Base-by-base conservation (phyloP, 1,140 invertebrate species). In the Sitodiplosis mosellana region DNA sequence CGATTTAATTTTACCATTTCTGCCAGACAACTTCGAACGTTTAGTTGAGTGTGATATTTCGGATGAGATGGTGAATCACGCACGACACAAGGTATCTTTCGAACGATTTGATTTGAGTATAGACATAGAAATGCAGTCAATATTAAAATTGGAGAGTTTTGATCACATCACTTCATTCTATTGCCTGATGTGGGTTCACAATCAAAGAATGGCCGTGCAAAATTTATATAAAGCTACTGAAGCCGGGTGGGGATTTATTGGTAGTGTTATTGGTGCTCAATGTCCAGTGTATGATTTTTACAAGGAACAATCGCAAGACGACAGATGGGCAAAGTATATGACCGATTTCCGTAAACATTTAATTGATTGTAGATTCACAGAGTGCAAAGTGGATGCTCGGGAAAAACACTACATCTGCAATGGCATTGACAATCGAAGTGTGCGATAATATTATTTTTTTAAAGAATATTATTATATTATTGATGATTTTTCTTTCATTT, bases 1-100 rank as follows among this genome's bases (percentile, higher is more conserved):
- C 12, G 69, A 77, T 19, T 60, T 85, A n/a, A 62, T 88, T 10
- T 60, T 76, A 42, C 77, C 76, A 1, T 65, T 70, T 49, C 54
- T 87, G n/a, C 76, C 80, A 0, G 53, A 57, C 2, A 60, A 67
- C 11, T 69, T 65, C 11, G 56, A 60, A 2, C 61, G 60, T 45
- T 43, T 78, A 2, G 53, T 76, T 2, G 82, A 79, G 11, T 71
- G 72, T 1, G 83, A 87, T 53, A 71, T 82, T 45, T 84, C 80
- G 12, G 65, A 72, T 12, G 65, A 74, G 44, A 86, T 87, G 81
- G 63, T 86, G 1, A 63, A 73, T 3, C 78, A 72, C 52, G 81
- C 82, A 49, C 47, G 37, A 40, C 41, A 10, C 4, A 43, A 43
- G 5, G 20, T 43, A 19, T 18, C 17, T 6, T 43, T 43, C 18